Conservation (phyloP, 1,140 invertebrate species). For the Tetraneura akinire region DNA sequence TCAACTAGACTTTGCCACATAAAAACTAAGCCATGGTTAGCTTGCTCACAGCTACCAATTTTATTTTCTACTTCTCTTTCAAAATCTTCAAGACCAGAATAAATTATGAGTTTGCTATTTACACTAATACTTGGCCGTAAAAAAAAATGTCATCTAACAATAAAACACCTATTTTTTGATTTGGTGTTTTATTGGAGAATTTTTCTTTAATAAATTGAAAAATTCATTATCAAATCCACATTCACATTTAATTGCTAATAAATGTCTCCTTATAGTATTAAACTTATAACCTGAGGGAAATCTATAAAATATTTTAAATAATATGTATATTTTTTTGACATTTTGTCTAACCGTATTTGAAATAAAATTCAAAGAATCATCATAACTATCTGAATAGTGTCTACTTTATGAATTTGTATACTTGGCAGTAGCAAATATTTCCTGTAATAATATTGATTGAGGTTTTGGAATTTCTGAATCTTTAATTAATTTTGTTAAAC, state of each 20-base stretch:
- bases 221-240: not conserved
- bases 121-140: not conserved
- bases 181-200: not conserved
- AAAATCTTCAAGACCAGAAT: not conserved
- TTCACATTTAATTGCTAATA: not conserved
- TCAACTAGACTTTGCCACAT: not conserved
- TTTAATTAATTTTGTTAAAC: not conserved
- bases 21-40: not conserved
- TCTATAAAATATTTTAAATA: not conserved
- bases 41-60: not conserved
- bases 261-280: not conserved
- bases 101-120: not conserved
- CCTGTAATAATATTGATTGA: not conserved
- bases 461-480: not conserved
- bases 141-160: not conserved
- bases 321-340: not conserved
- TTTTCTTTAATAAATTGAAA: not conserved
- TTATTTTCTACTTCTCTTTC: not conserved
- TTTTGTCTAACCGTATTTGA: not conserved
- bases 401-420: conserved; percentile 11
- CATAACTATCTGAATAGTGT: no score
- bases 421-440: not conserved
- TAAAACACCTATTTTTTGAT: not conserved
- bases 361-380: not conserved
- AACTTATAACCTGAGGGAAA: not conserved